Base-by-base conservation (phyloP, 2,113 vertebrate genomes). In the Aspiorhynchus laticeps region DNA sequence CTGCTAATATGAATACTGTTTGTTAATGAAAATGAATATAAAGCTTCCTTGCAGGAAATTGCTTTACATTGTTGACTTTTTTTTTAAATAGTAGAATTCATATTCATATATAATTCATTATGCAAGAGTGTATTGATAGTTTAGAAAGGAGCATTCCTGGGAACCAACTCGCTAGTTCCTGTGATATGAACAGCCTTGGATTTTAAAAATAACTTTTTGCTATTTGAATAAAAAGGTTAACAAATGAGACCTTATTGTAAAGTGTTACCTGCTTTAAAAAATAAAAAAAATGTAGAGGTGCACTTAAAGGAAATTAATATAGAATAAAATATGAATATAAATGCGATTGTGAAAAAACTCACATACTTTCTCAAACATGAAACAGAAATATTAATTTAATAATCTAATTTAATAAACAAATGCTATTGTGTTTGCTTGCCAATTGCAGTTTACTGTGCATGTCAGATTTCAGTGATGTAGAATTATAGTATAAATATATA, bases 401-500 rank as follows among this genome's bases (percentile, higher is more conserved):
- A 85, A 80, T 59, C 74, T 38, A 59, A 36, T 24, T 51, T 38
- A 48, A 65, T 79, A 80, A 80, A 79, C 74, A 10, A 73, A 73
- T 21, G 69, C 69, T 38, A 21, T 5, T 24, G 69, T 24, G 36
- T 24, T 41, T 73, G 36, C 19, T 73, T 38, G 19, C 69, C 33
- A 38, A 73, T 24, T 73, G 19, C 9, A 5, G 19, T 92, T 92
- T 61, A 80, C 48, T 91, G 90, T 74, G 78, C n/a, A 80, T 74
- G 28, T 38, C 76, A n/a, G 73, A 31, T 17, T 61, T 75, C 17
- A 90, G 86, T 48, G 33, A 76, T 81, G 85, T 76, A 67, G 26
- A 85, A 61, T 61, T 61, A 80, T 56, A 63, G 59, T 84, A 81
- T 46, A 89, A 89, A 93, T 93, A 38, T 41, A 93, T 92, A 93